A percentile compares a stretch with the other conserved stretches of the same genome.
phyloP scores from a whole-genome alignment of 2,888 invertebrate species.

The Chrysotoxum bicinctum region DNA sequence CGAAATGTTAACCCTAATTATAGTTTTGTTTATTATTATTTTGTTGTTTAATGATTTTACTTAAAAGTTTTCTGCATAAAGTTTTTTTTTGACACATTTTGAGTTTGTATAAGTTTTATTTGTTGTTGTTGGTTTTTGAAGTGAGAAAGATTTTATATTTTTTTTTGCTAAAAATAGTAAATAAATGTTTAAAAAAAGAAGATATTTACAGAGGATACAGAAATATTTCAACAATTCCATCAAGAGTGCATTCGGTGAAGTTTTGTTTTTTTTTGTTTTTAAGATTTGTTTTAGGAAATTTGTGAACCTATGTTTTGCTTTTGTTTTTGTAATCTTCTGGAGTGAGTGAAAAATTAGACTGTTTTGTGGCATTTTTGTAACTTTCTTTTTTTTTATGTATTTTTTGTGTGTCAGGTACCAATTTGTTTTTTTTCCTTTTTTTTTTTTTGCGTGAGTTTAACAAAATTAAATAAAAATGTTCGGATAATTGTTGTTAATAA shows the following conservation, averaged over 20 bases:
- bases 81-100: conserved; percentile 72
- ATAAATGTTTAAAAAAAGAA: conserved; percentile 29
- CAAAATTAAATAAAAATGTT: conserved; percentile 73
- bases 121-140: conserved; percentile 54
- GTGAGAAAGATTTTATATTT: conserved; percentile 44
- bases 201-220: conserved; percentile 54
- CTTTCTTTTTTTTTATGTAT: conserved; percentile 44
- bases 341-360: conserved; percentile 43
- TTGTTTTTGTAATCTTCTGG: conserved; percentile 26
- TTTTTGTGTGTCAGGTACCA: conserved; percentile 69
- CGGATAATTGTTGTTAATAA: conserved; percentile 74
- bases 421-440: conserved; percentile 69
- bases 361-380: conserved; percentile 46
- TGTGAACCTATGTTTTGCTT: conserved; percentile 43
- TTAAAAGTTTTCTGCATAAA: conserved; percentile 73
- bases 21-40: conserved; percentile 14
- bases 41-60: conserved; percentile 39
- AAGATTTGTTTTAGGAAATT: conserved; percentile 54
- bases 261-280: conserved; percentile 48
- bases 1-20: conserved; percentile 62
- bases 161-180: conserved; percentile 14
- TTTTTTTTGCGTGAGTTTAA: conserved; percentile 74
- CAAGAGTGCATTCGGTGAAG: conserved; percentile 71
- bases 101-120: conserved; percentile 69
- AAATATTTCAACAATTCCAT: conserved; percentile 67